These are phyloP conservation scores for Spondyliosoma cantharus DNA, from an alignment of 2,797 vertebrate genomes.

Conservation along the genomic window DNA sequence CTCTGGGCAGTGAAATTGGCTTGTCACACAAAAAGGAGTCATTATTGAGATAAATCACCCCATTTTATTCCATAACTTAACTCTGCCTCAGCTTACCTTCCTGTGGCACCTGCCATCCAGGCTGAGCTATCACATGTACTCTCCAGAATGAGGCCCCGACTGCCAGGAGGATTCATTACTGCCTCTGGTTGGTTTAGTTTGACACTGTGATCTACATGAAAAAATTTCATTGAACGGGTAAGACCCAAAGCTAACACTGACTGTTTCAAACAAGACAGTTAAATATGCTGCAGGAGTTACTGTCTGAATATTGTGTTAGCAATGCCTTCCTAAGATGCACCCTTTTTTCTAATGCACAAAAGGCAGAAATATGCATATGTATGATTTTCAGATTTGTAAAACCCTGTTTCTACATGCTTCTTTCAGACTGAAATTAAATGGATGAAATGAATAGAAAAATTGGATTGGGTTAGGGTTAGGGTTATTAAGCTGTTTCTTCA, in stretches of 20 bases:
- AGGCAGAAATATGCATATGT: not conserved
- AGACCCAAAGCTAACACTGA: conserved; percentile 9
- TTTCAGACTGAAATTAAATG: not conserved
- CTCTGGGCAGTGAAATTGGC: conserved; percentile 81
- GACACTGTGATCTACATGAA: conserved; percentile 17
- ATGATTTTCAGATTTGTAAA: not conserved
- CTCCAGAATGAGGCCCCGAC: conserved; percentile 26
- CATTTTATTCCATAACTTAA: conserved; percentile 79
- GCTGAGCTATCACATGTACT: conserved; percentile 51
- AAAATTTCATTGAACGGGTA: not conserved
- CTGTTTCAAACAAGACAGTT: conserved; percentile 33
- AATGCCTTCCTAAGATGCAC: not conserved
- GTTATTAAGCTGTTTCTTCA: too few species aligned
- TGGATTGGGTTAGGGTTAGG: not conserved
- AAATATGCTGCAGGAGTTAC: conserved; percentile 20
- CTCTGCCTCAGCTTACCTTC: conserved; percentile 62
- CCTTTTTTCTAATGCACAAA: not conserved
- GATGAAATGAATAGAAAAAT: not conserved
- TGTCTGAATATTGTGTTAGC: not conserved
- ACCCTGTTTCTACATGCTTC: not conserved
- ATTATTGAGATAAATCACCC: conserved; percentile 85
- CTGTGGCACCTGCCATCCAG: conserved; percentile 67
- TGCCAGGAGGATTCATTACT: conserved; percentile 25
- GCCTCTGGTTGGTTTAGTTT: conserved; percentile 38
- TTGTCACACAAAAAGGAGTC: conserved; percentile 82